These are phyloP conservation scores for Apostichopus parvimensis DNA, from an alignment of 35 echinoderm and acorn worm species.

Conservation along the genomic window DNA sequence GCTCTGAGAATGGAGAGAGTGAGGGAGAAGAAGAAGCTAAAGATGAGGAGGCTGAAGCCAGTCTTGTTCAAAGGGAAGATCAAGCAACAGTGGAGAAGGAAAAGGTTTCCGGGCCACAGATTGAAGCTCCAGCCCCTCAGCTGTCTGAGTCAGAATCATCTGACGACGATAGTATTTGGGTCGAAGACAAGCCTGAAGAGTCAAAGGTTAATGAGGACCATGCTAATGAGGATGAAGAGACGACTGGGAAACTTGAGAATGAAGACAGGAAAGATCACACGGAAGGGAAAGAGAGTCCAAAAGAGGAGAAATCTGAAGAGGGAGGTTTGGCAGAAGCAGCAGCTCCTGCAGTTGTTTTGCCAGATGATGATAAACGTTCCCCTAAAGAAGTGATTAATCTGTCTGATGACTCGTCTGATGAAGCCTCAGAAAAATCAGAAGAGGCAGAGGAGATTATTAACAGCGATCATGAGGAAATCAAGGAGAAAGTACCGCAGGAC, in stretches of 20 bases:
- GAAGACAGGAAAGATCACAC: not conserved
- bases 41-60: conserved; percentile 19
- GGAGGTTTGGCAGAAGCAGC: not conserved
- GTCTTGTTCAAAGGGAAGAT: not conserved
- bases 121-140: not conserved
- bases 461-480: conserved; percentile 5
- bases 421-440: conserved; percentile 1
- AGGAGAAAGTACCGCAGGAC: conserved; percentile 40
- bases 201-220: conserved; percentile 22
- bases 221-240: conserved; percentile 46
- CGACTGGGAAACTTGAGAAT: not conserved
- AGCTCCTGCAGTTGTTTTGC: not conserved
- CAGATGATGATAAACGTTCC: not conserved
- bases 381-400: conserved; percentile 28
- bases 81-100: not conserved
- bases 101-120: not conserved
- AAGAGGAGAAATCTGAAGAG: not conserved
- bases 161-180: not conserved
- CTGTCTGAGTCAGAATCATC: conserved; percentile 34
- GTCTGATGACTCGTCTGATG: conserved; percentile 44
- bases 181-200: not conserved
- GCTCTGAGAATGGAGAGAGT: conserved; percentile 32
- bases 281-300: conserved; percentile 2
- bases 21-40: conserved; percentile 32
- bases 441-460: conserved; percentile 31